Conservation (phyloP, 2,113 vertebrate genomes). For the Misgurnus anguillicaudatus region DNA sequence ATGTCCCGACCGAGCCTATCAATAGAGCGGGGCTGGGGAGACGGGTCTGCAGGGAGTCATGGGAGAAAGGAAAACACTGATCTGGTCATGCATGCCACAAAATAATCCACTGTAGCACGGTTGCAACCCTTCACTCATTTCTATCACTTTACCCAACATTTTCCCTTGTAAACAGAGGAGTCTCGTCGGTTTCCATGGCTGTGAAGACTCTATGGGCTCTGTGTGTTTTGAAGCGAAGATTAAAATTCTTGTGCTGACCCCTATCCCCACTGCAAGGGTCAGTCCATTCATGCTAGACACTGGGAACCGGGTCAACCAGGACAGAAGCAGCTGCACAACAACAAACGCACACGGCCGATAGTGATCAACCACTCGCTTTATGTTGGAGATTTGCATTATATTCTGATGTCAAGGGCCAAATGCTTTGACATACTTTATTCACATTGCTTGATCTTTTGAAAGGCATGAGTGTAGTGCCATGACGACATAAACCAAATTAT, state of each 20-base stretch:
- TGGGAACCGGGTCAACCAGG: conserved; percentile 44
- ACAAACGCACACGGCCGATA: not conserved
- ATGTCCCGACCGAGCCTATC: conserved; percentile 46
- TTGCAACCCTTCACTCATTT: not conserved
- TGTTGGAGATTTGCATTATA: not conserved
- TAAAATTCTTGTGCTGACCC: conserved; percentile 34
- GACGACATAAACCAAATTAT: not conserved
- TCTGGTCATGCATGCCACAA: not conserved
- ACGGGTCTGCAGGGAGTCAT: conserved; percentile 27
- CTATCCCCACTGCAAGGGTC: not conserved
- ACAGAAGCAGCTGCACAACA: conserved; percentile 10
- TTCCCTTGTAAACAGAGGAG: not conserved
- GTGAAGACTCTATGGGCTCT: conserved; percentile 17
- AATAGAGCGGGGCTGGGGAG: conserved; percentile 55
- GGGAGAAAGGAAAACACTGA: not conserved
- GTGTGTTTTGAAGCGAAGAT: conserved; percentile 34
- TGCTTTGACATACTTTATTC: not conserved
- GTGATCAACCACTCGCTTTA: not conserved
- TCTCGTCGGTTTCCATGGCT: conserved; percentile 14
- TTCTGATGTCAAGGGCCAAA: conserved; percentile 2
- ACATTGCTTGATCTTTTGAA: not conserved
- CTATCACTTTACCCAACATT: not conserved
- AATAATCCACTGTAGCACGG: not conserved
- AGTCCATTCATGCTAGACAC: conserved; percentile 32
- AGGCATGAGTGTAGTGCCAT: not conserved